Evolutionary conservation across 2,797 vertebrate species (phyloP).

Genomic region (Pelochelys cantorii): DNA sequence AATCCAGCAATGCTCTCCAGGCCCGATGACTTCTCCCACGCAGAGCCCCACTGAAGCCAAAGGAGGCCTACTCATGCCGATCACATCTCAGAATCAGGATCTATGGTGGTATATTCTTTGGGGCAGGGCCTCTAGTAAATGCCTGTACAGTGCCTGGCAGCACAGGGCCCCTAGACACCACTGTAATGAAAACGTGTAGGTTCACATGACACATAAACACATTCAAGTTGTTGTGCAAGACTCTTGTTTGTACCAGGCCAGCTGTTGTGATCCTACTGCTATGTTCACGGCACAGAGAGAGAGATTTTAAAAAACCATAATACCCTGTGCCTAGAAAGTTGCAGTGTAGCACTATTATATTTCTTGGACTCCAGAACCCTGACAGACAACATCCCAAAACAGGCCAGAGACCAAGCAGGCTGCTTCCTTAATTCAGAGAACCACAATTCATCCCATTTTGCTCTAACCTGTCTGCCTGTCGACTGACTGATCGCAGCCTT

Average conservation of each 20-base stretch:
- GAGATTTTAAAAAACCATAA: neutral
- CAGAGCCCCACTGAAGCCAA: neutral
- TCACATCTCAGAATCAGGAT: neutral
- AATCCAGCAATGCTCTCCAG: neutral
- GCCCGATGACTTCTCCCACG: neutral
- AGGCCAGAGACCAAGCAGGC: neutral
- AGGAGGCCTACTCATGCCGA: neutral
- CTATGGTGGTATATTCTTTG: neutral
- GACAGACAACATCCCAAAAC: neutral
- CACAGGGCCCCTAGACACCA: neutral
- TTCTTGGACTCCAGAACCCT: neutral
- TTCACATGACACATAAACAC: neutral
- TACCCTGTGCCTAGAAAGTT: neutral
- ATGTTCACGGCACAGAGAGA: neutral
- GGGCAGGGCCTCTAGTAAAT: neutral
- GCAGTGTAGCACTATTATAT: neutral
- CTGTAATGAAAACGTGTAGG: neutral
- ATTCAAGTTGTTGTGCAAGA: neutral
- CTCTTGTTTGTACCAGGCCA: neutral
- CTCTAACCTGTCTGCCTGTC: neutral
- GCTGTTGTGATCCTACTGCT: neutral
- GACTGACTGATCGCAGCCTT: neutral
- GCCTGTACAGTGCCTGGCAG: neutral
- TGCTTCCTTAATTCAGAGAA: neutral
- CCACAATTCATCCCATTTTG: neutral